Evolutionary conservation across 2,888 invertebrate species (phyloP), one percentile per base, ranked within the genome.

Genomic region (Azorinus chamasolen): DNA sequence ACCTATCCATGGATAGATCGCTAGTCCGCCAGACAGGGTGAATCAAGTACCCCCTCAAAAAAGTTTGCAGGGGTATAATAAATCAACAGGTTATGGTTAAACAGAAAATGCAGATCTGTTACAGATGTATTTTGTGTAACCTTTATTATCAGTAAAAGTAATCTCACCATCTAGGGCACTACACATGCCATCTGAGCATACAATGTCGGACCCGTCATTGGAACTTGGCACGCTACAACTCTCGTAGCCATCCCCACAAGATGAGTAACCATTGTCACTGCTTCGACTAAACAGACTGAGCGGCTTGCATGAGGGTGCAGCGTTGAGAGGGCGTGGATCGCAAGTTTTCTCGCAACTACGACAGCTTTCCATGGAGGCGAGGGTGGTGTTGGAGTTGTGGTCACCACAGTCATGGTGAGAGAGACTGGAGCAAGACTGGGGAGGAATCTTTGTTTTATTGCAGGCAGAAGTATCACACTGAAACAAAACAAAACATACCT

Each of bases 201-300:
- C 97, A 63, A 97, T 95, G 91, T 97, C 97, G 0, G 97, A 97
- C 37, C 97, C 97, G 90, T 97, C 97, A 0, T 97, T 96, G 3
- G 97, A 97, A 91, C 96, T 97, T 85, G 96, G 95, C 74, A 96
- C 94, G 84, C 97, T 97, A 24, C 96, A 96, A 59, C 96, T 96
- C 68, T 96, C 96, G 89, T 96, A 92, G 57, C 89, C 89, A 24
- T 91, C 96, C 84, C 96, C 96, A 78, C 97, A 97, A 14, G 97
- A 97, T 22, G 96, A 97, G 92, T 97, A 97, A 46, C 97, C 97
- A 89, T 96, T 97, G 93, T 97, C 97, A 92, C 96, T 96, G 48
- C 83, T 79, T 43, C 83, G 50, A 68, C 83, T 80, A 8, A 80
- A 79, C 5, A 73, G 54, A 32, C 68, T 58, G 46, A 71, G 62